Percentiles rank a stretch among this genome's conserved stretches.
Evolutionary conservation across 2,113 vertebrate genomes (phyloP).

Genomic region (Myiagra hebetior): DNA sequence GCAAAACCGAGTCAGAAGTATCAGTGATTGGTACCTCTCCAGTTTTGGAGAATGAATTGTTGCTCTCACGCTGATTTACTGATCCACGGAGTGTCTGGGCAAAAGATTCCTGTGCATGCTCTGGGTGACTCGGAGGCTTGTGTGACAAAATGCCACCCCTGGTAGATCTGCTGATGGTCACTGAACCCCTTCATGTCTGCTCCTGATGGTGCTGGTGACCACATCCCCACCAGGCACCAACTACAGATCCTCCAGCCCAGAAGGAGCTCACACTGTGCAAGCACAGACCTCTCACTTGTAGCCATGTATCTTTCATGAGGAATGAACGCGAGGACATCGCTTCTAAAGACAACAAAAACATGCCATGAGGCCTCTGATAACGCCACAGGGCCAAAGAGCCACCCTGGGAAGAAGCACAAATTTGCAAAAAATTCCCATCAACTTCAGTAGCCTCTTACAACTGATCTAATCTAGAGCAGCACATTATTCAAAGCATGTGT

Average conservation of each 20-base stretch:
- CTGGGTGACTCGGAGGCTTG: fast-evolving
- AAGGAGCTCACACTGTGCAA: fast-evolving
- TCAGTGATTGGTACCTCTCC: background rate
- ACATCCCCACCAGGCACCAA: background rate
- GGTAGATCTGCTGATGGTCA: background rate
- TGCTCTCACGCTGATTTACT: fast-evolving
- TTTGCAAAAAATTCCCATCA: background rate
- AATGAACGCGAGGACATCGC: background rate
- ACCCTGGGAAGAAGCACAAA: background rate
- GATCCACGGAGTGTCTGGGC: fast-evolving
- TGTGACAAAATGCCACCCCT: background rate
- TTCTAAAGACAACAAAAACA: background rate
- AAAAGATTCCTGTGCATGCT: background rate
- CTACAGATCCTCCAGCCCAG: fast-evolving
- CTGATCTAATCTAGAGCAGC: background rate
- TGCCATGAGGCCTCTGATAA: background rate
- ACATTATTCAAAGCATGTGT: background rate
- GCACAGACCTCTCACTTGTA: background rate
- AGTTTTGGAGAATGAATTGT: fast-evolving
- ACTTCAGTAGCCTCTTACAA: background rate
- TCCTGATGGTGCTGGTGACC: background rate
- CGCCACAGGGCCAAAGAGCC: background rate
- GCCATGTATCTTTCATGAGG: fast-evolving
- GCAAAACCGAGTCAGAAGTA: background rate
- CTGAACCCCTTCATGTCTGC: fast-evolving